Conservation (phyloP, 2,888 invertebrate species). For the Scaptomyza parva region DNA sequence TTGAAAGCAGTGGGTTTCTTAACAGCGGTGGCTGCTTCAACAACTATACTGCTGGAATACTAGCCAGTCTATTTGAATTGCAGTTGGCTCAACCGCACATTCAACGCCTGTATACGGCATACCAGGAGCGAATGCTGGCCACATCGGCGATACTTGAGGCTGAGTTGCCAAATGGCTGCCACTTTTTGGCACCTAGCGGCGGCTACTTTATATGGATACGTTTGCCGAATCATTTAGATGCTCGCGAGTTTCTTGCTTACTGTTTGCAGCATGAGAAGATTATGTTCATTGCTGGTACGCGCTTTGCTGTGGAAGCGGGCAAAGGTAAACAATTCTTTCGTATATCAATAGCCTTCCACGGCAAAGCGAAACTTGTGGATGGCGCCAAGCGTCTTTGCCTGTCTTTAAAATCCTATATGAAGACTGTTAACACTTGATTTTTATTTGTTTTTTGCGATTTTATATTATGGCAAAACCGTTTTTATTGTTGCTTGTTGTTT, state of each 20-base stretch:
- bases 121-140: conserved; percentile 85
- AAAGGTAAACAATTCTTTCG: conserved; percentile 84
- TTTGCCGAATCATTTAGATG: conserved; percentile 84
- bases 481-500: conserved; percentile 58
- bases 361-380: conserved; percentile 79
- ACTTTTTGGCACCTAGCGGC: conserved; percentile 85
- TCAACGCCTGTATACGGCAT: conserved; percentile 81
- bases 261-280: conserved; percentile 85
- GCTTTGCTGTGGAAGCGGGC: conserved; percentile 83
- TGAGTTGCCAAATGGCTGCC: conserved; percentile 85
- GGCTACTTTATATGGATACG: conserved; percentile 88
- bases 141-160: conserved; percentile 84
- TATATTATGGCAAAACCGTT: conserved; percentile 60
- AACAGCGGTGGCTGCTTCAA: conserved; percentile 87
- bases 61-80: conserved; percentile 86
- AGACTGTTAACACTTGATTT: not conserved
- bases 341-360: conserved; percentile 86
- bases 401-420: conserved; percentile 78
- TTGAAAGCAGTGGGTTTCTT: conserved; percentile 85
- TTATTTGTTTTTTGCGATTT: conserved; percentile 19
- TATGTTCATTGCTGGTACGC: conserved; percentile 84
- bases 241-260: conserved; percentile 84
- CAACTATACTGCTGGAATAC: conserved; percentile 86
- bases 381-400: conserved; percentile 82
- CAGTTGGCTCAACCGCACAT: conserved; percentile 86